Evolutionary conservation across 37 sponge, comb jelly and placozoan genomes (phyloP).

Genomic region (Corticium candelabrum): DNA sequence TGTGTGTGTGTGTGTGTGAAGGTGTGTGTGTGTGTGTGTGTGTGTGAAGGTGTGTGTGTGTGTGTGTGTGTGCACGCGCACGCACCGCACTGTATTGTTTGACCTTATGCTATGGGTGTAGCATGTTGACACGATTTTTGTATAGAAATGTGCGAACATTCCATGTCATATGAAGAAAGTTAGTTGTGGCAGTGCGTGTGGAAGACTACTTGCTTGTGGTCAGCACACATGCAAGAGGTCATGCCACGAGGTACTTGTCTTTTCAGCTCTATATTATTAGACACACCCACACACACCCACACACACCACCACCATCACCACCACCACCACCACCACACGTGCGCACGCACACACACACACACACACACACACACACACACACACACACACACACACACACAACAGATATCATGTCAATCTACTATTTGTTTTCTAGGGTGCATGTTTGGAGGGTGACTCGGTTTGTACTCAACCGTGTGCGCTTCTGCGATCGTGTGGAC

Average conservation of each 20-base stretch:
- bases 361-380: too few species aligned
- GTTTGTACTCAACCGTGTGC: constrained; percentile 64
- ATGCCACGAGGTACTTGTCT: constrained; percentile 71
- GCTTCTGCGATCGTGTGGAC: constrained; percentile 42
- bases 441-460: constrained; percentile 35
- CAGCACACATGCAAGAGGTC: constrained; percentile 45
- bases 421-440: constrained; percentile 8
- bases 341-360: too few species aligned
- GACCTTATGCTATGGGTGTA: neutral
- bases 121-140: neutral
- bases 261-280: too few species aligned
- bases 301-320: too few species aligned
- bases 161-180: constrained; percentile 76
- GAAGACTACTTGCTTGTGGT: constrained; percentile 53
- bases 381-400: too few species aligned
- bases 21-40: too few species aligned
- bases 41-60: neutral
- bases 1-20: too few species aligned
- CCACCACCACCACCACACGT: too few species aligned
- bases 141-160: constrained; percentile 25
- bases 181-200: constrained; percentile 65
- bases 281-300: too few species aligned
- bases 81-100: too few species aligned
- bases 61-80: too few species aligned
- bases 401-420: too few species aligned